These are phyloP conservation scores for Poecile montanus DNA, from an alignment of 2,797 vertebrate species.

Conservation along the genomic window DNA sequence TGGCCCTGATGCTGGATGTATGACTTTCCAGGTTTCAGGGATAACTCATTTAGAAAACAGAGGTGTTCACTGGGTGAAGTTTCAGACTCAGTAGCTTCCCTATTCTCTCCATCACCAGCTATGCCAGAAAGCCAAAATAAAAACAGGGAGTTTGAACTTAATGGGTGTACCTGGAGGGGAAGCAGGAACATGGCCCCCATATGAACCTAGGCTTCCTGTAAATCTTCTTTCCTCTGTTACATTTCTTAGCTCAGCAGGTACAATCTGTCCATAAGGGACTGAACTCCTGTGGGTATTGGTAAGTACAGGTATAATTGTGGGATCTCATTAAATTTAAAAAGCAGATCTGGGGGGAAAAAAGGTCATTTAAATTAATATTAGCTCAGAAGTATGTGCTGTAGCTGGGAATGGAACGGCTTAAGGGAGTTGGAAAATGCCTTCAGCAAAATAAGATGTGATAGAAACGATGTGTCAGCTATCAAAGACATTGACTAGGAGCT, in stretches of 20 bases:
- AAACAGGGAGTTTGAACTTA: neutral
- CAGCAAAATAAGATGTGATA: conserved; percentile 64
- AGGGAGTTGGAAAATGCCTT: conserved; percentile 51
- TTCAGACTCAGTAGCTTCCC: neutral
- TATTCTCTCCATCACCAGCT: neutral
- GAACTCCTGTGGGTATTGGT: neutral
- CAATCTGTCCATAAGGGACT: neutral
- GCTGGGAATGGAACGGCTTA: conserved; percentile 34
- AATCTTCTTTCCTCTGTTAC: neutral
- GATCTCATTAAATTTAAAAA: conserved; percentile 39
- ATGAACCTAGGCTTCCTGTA: neutral
- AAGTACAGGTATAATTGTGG: neutral
- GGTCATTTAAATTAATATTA: conserved; percentile 59
- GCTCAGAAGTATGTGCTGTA: neutral
- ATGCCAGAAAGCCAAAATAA: neutral
- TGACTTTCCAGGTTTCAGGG: neutral
- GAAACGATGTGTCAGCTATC: conserved; percentile 70
- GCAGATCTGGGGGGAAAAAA: neutral
- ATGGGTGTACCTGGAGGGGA: neutral
- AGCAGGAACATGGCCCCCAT: fast-evolving
- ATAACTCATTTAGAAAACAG: neutral
- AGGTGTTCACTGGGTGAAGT: neutral
- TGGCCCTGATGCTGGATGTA: neutral
- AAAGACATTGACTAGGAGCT: conserved; percentile 55
- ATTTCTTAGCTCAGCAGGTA: neutral